Conservation (phyloP, 2,888 invertebrate genomes). For the Melanostoma scalare region DNA sequence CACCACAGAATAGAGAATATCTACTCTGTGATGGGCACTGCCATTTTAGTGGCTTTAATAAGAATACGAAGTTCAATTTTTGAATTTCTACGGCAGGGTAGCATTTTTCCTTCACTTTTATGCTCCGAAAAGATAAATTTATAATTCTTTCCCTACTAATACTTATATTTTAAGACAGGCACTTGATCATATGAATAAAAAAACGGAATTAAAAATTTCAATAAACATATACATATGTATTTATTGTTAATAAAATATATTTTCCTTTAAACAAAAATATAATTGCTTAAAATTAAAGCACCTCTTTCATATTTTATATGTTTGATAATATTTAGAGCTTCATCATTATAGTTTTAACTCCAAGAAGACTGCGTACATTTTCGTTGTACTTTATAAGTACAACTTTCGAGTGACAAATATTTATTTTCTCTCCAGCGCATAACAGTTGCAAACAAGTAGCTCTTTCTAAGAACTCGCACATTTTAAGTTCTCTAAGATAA, state of each 20-base stretch:
- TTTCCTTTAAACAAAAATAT: conserved; percentile 23
- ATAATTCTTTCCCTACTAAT: too few species aligned
- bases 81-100: too few species aligned
- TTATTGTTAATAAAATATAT: not conserved
- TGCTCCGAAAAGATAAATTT: too few species aligned
- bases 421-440: conserved; percentile 90
- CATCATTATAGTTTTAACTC: conserved; percentile 90
- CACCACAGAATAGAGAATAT: too few species aligned
- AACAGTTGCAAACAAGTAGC: conserved; percentile 91
- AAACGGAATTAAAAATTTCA: too few species aligned
- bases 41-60: too few species aligned
- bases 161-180: too few species aligned
- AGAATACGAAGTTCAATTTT: too few species aligned
- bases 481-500: conserved; percentile 87
- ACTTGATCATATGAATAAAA: too few species aligned
- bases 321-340: conserved; percentile 83
- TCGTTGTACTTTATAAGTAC: conserved; percentile 92
- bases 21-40: too few species aligned
- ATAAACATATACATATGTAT: too few species aligned
- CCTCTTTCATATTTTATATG: conserved; percentile 32
- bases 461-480: conserved; percentile 90
- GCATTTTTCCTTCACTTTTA: too few species aligned
- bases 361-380: conserved; percentile 90
- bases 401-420: conserved; percentile 91
- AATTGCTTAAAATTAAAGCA: conserved; percentile 32